Evolutionary conservation across 2,888 invertebrate species (phyloP).

Genomic region (Drosophila nr. perissopoda): DNA sequence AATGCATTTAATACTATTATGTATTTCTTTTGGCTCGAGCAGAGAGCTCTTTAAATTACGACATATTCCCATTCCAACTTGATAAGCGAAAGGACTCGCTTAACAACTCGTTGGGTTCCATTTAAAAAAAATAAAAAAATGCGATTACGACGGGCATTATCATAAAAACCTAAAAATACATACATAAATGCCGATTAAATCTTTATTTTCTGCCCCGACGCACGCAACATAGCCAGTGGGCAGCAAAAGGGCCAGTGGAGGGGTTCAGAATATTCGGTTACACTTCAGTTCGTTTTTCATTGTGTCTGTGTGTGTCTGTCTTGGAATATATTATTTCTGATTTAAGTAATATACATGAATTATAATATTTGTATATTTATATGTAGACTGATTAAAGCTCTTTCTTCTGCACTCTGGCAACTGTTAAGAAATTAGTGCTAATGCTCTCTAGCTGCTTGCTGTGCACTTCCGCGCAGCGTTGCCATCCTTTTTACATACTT

Average conservation of each 20-base stretch:
- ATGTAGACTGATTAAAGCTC: background rate
- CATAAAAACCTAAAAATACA: constrained; percentile 49
- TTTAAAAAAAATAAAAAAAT: background rate
- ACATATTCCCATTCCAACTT: constrained; percentile 8
- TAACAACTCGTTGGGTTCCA: constrained; percentile 54
- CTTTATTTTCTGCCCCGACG: constrained; percentile 71
- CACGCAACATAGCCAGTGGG: constrained; percentile 43
- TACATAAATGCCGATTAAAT: constrained; percentile 74
- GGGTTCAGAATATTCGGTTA: constrained; percentile 49
- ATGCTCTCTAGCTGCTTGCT: background rate
- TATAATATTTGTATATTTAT: background rate
- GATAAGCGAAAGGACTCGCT: constrained; percentile 26
- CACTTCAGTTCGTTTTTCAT: constrained; percentile 8
- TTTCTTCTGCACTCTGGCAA: background rate
- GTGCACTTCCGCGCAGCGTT: background rate
- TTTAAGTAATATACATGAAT: background rate
- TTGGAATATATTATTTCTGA: background rate
- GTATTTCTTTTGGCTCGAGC: background rate
- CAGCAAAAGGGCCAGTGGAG: background rate
- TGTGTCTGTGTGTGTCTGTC: background rate
- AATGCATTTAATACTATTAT: background rate
- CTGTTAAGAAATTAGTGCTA: background rate
- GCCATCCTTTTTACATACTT: background rate
- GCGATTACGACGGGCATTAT: constrained; percentile 33
- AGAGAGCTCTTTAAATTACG: constrained; percentile 10